Evolutionary conservation across 2,113 vertebrate species (phyloP).

Genomic region (Strix uralensis): DNA sequence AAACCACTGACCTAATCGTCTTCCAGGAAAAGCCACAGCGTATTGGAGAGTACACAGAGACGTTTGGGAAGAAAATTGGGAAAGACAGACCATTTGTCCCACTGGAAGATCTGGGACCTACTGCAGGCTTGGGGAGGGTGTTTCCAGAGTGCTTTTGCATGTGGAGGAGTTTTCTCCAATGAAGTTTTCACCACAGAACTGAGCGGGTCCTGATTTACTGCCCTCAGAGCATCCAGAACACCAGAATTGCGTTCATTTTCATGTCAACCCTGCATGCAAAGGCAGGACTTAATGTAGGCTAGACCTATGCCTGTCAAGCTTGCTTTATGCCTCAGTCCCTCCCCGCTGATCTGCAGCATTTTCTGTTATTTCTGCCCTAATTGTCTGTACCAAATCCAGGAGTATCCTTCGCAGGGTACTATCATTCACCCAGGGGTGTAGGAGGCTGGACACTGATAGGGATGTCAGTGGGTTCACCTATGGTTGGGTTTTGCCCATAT

Average conservation of each 20-base stretch:
- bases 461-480: neutral
- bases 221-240: neutral
- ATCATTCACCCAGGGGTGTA: accelerated
- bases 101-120: neutral
- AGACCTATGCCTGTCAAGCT: neutral
- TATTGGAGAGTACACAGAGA: neutral
- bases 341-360: neutral
- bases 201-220: neutral
- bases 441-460: neutral
- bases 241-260: neutral
- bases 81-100: neutral
- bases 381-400: neutral
- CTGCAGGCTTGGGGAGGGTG: neutral
- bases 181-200: neutral
- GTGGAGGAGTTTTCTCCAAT: neutral
- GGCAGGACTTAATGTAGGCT: neutral
- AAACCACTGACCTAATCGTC: neutral
- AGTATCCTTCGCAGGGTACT: neutral
- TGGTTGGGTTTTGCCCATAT: accelerated
- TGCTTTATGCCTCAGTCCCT: neutral
- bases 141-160: neutral
- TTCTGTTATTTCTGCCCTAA: neutral
- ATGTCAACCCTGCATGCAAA: neutral
- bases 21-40: neutral
- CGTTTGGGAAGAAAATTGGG: neutral